Base-by-base conservation (phyloP, 2,113 vertebrate genomes). In the Ceuthmochares aereus region DNA sequence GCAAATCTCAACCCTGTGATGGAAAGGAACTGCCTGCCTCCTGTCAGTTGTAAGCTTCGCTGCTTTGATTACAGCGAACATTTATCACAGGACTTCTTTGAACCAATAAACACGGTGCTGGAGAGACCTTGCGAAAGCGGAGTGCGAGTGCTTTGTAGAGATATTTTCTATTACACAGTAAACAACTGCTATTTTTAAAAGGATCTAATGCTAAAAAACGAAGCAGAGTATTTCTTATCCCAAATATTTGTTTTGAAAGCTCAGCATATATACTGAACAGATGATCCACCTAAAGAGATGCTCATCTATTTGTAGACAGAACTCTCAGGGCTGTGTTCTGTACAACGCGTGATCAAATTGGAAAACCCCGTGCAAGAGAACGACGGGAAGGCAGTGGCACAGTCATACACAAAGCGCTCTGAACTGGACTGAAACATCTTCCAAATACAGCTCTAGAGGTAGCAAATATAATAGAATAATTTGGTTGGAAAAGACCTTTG, bases 321-420 rank as follows among this genome's bases (percentile, higher is more conserved):
- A 34, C 25, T 55, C 75, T 72, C 52, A 11, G 47, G 42, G 32
- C 58, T 67, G 54, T 45, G 18, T 34, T 51, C 54, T 7, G 3
- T 2, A 22, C 21, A 10, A 42, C 73, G 21, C 2, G 40, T 22
- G 40, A 80, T 19, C 25, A 63, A 34, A 59, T 32, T 64, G 40
- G 60, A 23, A 51, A 36, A 30, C 26, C 25, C 59, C 16, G 54
- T 10, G 59, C 42, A 26, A 1, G 25, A 15, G 49, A 59, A 40
- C 14, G 27, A 73, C 0, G 3, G 14, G 42, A 18, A 29, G 52
- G 8, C 7, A 43, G 73, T 2, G 4, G 66, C 36, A 10, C 0
- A 43, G 30, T 42, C 66, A 26, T 51, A 34, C 25, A 5, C 45
- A 27, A 2, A 45, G 62, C 58, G 9, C 43, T n/a, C 72, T 10